Conservation (phyloP, 2,113 vertebrate genomes). For the Chionis minor region DNA sequence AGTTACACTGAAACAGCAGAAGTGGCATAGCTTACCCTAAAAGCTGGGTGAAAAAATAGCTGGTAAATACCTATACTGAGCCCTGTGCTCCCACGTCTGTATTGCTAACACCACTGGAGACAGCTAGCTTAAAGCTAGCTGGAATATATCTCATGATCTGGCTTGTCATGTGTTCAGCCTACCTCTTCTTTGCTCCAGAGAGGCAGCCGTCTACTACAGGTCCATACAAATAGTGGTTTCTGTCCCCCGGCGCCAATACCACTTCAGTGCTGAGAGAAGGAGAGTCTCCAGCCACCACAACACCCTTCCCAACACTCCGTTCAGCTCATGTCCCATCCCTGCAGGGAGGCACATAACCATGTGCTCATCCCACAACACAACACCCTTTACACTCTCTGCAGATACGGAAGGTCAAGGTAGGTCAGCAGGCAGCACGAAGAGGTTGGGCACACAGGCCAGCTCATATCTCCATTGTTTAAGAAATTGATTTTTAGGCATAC, state of each 20-base stretch:
- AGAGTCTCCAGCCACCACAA: not conserved
- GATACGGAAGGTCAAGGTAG: not conserved
- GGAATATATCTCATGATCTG: not conserved
- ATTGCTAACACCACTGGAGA: not conserved
- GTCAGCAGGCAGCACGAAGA: not conserved
- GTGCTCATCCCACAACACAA: not conserved
- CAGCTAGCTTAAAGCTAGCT: not conserved
- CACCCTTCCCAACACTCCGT: not conserved
- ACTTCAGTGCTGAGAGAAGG: not conserved
- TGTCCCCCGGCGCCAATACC: rapidly evolving
- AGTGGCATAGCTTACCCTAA: not conserved
- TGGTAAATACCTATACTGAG: not conserved
- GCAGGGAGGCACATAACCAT: not conserved
- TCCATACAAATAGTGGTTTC: not conserved
- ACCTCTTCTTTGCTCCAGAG: not conserved
- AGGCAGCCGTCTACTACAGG: not conserved
- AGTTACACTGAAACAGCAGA: not conserved
- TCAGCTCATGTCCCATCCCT: not conserved
- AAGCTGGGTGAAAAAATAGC: not conserved
- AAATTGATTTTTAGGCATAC: not conserved
- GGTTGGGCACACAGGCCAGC: not conserved
- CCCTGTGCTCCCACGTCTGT: not conserved
- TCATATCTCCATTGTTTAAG: not conserved
- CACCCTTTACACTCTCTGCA: not conserved
- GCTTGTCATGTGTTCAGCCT: not conserved